phyloP scores from a whole-genome alignment of 2,888 invertebrate species.

The Cataglyphis livida region DNA sequence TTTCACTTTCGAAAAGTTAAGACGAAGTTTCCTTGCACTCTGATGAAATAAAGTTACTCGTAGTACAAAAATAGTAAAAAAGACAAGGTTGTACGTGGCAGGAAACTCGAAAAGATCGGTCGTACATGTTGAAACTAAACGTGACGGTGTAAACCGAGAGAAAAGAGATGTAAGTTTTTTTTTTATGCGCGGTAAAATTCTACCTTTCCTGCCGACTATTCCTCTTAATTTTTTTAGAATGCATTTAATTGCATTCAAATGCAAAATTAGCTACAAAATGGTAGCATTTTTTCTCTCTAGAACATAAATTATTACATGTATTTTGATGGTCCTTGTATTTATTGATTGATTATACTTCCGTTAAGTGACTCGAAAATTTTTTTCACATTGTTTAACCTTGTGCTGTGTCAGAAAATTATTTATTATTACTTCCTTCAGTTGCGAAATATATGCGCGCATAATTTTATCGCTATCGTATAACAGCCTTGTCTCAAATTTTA shows the following conservation, averaged over 20 bases:
- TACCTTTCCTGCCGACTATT: not conserved
- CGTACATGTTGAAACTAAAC: slow-evolving; percentile 43
- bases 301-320: not conserved
- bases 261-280: not conserved
- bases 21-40: slow-evolving; percentile 4
- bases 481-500: not conserved
- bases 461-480: not conserved
- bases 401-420: not conserved
- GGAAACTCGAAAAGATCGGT: slow-evolving; percentile 34
- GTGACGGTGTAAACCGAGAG: slow-evolving; percentile 29
- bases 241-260: not conserved
- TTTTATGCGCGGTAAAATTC: slow-evolving; percentile 12
- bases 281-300: not conserved
- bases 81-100: slow-evolving; percentile 32
- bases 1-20: slow-evolving; percentile 35
- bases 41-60: slow-evolving; percentile 49
- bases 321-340: not conserved
- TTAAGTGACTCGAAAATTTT: not conserved
- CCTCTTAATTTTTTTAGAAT: not conserved
- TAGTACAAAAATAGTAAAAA: slow-evolving; percentile 42
- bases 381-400: not conserved
- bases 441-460: not conserved
- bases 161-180: slow-evolving; percentile 35
- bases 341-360: not conserved
- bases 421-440: not conserved